A percentile compares a stretch with the other conserved stretches of the same genome.
Conservation (phyloP, 92 coral and sea anemone genomes). For the Desmophyllum pertusum region DNA sequence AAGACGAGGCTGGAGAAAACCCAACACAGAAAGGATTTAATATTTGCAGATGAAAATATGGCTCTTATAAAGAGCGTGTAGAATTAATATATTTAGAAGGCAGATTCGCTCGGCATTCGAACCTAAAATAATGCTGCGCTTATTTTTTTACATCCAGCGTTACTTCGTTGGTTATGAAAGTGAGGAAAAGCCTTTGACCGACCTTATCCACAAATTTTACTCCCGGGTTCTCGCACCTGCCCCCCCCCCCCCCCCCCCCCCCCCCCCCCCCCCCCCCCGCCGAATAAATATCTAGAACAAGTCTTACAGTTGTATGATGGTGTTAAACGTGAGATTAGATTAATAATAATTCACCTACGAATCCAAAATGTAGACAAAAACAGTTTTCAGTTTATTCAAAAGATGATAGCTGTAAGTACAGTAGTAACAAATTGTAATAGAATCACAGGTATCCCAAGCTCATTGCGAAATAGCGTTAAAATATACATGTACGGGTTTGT, state of each 20-base stretch:
- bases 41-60: neutral
- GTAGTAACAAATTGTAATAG: neutral
- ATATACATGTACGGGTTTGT: too few relatives aligned
- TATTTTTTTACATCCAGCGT: neutral
- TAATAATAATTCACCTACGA: neutral
- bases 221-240: too few relatives aligned
- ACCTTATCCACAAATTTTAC: neutral
- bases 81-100: neutral
- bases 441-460: neutral
- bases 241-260: too few relatives aligned
- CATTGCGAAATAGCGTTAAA: too few relatives aligned
- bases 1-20: conserved; percentile 38
- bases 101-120: neutral
- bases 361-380: neutral
- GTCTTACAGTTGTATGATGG: too few relatives aligned
- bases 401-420: neutral
- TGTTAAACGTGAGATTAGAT: neutral
- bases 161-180: neutral
- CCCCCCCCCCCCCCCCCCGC: too few relatives aligned
- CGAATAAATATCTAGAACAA: too few relatives aligned
- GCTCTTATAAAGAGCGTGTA: neutral
- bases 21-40: neutral
- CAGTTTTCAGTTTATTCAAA: neutral
- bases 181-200: neutral
- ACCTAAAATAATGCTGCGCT: neutral